Evolutionary conservation across 2,888 invertebrate species (phyloP), one percentile per base, ranked within the genome.

Genomic region (Drosophila engyochracea): DNA sequence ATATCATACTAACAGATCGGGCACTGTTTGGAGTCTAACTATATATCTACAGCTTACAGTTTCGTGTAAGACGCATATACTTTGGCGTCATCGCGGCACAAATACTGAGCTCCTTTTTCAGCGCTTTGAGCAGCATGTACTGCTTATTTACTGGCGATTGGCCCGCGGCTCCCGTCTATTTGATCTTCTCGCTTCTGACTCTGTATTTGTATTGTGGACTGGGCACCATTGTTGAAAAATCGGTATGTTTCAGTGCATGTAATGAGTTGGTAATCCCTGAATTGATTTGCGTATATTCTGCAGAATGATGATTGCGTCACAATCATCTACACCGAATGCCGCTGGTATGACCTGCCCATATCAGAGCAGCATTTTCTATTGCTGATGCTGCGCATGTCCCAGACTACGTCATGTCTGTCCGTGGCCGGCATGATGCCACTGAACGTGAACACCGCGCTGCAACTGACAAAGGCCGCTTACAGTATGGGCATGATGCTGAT

Each of bases 321-420:
- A 16, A 47, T 66, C 10, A 82, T 90, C 12, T 90, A 91, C 62
- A 60, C 76, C 0, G 61, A 77, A n/a, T 83, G 77, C 25, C 28
- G 76, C 12, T 91, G 91, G 86, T 88, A 86, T 35, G 73, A 76
- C 35, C 69, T 91, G 47, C 73, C 89, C 0, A 37, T 59, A 6
- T 16, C 33, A 1, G 80, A 87, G 64, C 83, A 81, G 51, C 84
- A 82, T 28, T 55, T 84, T 44, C 6, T 90, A 16, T 58, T 84
- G 12, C 55, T 81, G 1, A 90, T 91, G 90, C 44, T 91, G 55
- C 57, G 74, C 28, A 80, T 82, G 37, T 65, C 84, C 1, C 90
- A 90, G 28, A 65, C 66, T 6, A 70, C 74, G 6, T 30, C 53
- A 1, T 51, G 63, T 30, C 62, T 89, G 6, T 74, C 81, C 6